Evolutionary conservation across 2,888 invertebrate genomes (phyloP), one percentile per base, ranked within the genome.

Genomic region (Caenorhabditis angaria): DNA sequence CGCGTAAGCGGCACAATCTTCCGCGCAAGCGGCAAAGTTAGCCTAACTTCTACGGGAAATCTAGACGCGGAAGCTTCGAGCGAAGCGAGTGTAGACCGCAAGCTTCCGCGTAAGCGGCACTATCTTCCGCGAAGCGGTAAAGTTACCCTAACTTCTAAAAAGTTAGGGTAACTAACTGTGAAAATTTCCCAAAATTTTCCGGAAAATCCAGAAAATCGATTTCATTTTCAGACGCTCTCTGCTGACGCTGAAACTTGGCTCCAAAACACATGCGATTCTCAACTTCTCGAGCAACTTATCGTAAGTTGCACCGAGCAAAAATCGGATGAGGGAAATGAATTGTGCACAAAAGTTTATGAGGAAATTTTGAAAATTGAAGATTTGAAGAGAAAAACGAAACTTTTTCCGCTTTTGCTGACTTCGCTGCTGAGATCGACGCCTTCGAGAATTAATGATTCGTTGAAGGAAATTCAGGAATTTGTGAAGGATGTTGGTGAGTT

Each of bases 401-500:
- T 69, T 51, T 69, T 73, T 25, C 69, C 73, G 5, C 12, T 73
- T n/a, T 35, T 67, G 20, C 58, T 69, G 12, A 76, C 80, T 4
- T 53, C 71, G 2, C 63, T 80, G 18, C 65, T 80, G 4, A 53
- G 74, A 32, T 58, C 60, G 18, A 55, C 62, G 12, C 80, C 77
- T 1, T 50, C 70, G 6, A 63, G 56, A 56, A 58, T 71, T 18
- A 66, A 80, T 4, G 69, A 74, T 12, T 69, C 71, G 2, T 51
- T 80, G 50, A 65, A 67, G 50, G 64, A 67, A 22, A 67, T 80
- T 51, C 66, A 70, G n/a, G 63, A 75, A 18, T 70, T 75, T 58
- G 64, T 70, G 10, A 62, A 71, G 32, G 62, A 50, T 8, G 25
- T 72, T n/a, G 65, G 66, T 70, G 12, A 22, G 62, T 35, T 32